These are phyloP conservation scores for Unio delphinus DNA, from an alignment of 2,888 invertebrate species.

Conservation along the genomic window DNA sequence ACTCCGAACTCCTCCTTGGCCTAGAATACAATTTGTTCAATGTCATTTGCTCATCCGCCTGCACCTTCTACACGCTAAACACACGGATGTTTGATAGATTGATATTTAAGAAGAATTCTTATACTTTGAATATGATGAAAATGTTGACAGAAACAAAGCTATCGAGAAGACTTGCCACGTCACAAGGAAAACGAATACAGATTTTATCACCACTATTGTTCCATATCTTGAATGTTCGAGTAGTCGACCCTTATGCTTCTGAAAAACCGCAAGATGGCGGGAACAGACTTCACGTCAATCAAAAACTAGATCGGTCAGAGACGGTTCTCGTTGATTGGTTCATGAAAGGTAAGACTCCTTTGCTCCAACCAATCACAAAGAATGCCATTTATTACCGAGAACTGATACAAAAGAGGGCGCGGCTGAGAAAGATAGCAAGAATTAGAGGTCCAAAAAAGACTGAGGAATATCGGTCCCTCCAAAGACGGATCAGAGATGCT, in stretches of 20 bases:
- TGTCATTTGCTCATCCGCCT: slow-evolving; percentile 44
- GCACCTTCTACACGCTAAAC: slow-evolving; percentile 47
- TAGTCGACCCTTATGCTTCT: slow-evolving; percentile 16
- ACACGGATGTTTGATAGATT: slow-evolving; percentile 47
- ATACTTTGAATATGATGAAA: slow-evolving; percentile 44
- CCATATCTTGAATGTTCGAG: slow-evolving; percentile 30
- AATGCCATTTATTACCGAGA: slow-evolving; percentile 44
- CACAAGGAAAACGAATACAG: slow-evolving; percentile 34
- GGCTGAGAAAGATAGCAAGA: slow-evolving; percentile 22
- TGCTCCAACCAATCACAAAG: slow-evolving; percentile 36
- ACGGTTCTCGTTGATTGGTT: slow-evolving; percentile 37
- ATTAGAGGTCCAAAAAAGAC: slow-evolving; percentile 21
- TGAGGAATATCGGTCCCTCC: slow-evolving; percentile 27
- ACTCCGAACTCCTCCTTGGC: slow-evolving; percentile 46
- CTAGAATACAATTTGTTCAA: slow-evolving; percentile 48
- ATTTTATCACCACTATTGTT: slow-evolving; percentile 31
- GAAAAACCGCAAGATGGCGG: slow-evolving; percentile 11
- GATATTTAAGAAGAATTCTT: slow-evolving; percentile 36
- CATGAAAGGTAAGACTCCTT: slow-evolving; percentile 33
- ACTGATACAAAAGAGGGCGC: slow-evolving; percentile 35
- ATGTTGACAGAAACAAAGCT: slow-evolving; percentile 46
- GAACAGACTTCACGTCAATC: slow-evolving; percentile 3
- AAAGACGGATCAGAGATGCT: slow-evolving; percentile 32
- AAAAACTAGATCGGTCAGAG: slow-evolving; percentile 21
- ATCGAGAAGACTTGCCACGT: slow-evolving; percentile 28